phyloP scores from a whole-genome alignment of 2,888 invertebrate species.

The Ichneumoninae sp. region DNA sequence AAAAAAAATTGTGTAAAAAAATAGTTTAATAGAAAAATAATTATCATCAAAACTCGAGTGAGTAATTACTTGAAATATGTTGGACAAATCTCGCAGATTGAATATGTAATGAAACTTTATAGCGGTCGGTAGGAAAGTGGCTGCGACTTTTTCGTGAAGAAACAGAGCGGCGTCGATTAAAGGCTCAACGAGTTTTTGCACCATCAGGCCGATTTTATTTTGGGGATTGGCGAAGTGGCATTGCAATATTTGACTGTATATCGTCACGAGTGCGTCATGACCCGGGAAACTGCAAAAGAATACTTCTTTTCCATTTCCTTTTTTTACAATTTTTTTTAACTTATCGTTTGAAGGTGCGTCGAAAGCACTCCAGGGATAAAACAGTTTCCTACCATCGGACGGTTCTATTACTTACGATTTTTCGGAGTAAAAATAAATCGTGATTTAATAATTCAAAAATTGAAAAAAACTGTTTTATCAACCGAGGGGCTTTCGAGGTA shows the following conservation, averaged over 20 bases:
- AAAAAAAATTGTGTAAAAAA: neutral
- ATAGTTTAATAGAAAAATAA: constrained; percentile 11
- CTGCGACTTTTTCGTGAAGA: constrained; percentile 91
- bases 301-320: constrained; percentile 34
- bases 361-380: neutral
- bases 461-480: neutral
- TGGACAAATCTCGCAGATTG: constrained; percentile 96
- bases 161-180: constrained; percentile 90
- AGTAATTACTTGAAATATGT: constrained; percentile 93
- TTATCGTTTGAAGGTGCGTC: neutral
- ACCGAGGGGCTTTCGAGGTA: neutral
- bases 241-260: constrained; percentile 92
- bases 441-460: neutral
- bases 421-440: neutral
- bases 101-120: constrained; percentile 98
- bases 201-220: constrained; percentile 88
- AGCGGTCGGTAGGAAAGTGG: constrained; percentile 95
- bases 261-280: constrained; percentile 91
- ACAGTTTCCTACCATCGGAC: neutral
- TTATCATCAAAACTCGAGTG: neutral
- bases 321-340: neutral
- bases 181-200: constrained; percentile 87
- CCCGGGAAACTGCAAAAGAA: constrained; percentile 90
- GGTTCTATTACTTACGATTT: neutral
- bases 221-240: constrained; percentile 90